These are phyloP conservation scores for Nowickia ferox DNA, from an alignment of 2,888 invertebrate species.

Conservation along the genomic window DNA sequence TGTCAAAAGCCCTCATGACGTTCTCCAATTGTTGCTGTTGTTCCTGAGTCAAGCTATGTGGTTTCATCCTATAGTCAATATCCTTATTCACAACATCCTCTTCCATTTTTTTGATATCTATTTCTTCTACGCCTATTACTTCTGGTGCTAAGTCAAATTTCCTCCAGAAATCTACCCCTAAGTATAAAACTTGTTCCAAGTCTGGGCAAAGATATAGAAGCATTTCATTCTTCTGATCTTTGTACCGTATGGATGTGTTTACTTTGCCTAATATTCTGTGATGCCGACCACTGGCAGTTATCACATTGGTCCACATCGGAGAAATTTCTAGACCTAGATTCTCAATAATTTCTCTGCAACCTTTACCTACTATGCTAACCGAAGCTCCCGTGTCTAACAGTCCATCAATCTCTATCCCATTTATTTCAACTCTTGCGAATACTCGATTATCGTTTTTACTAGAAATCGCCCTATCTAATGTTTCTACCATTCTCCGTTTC, in stretches of 20 bases:
- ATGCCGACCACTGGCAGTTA: constrained; percentile 23
- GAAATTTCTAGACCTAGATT: background rate
- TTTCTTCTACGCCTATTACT: no score
- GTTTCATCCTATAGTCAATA: no score
- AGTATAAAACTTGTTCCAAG: no score
- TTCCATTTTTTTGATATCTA: no score
- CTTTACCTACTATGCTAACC: constrained; percentile 21
- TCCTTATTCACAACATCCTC: no score
- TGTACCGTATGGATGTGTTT: background rate
- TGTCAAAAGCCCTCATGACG: background rate
- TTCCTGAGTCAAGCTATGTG: no score
- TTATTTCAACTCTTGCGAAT: constrained; percentile 3
- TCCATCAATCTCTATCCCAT: background rate
- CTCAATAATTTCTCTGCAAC: constrained; percentile 29
- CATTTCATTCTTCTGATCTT: background rate
- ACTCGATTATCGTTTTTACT: background rate
- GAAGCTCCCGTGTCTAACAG: constrained; percentile 37
- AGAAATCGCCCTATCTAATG: background rate
- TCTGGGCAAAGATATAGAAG: constrained; percentile 27
- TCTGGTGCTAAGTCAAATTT: constrained; percentile 22
- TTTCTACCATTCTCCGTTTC: background rate
- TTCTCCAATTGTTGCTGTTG: background rate
- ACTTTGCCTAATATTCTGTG: constrained; percentile 30
- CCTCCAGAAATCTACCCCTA: constrained; percentile 15
- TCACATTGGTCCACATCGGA: constrained; percentile 8